Conservation (phyloP, 2,797 vertebrate species). For the Hydrolagus colliei region DNA sequence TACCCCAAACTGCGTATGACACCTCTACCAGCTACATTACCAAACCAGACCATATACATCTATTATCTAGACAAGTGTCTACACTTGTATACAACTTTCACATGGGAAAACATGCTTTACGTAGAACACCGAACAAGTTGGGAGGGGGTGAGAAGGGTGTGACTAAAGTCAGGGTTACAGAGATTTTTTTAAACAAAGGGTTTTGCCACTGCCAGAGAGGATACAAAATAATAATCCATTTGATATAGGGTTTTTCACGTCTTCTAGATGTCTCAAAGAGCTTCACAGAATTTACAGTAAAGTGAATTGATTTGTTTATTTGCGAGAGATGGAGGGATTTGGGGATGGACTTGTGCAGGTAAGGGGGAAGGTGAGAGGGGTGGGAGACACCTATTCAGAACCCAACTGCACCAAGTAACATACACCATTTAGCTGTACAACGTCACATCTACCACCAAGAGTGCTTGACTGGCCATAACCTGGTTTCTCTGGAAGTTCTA, state of each 20-base stretch:
- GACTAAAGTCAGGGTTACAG: slow-evolving; percentile 38
- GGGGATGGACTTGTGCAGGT: not conserved
- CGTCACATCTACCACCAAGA: not conserved
- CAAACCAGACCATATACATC: not conserved
- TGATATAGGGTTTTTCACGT: too few relatives aligned
- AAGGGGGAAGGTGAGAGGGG: too few relatives aligned
- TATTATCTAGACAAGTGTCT: too few relatives aligned
- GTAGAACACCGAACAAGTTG: slow-evolving; percentile 33
- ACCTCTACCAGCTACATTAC: not conserved
- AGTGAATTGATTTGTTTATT: too few relatives aligned
- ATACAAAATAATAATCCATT: too few relatives aligned
- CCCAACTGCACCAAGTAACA: too few relatives aligned
- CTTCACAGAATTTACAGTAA: too few relatives aligned
- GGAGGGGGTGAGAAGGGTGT: slow-evolving; percentile 34
- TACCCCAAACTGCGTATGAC: not conserved
- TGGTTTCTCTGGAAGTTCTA: not conserved
- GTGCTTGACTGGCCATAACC: not conserved
- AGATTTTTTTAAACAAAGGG: slow-evolving; percentile 15
- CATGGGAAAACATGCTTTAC: slow-evolving; percentile 23
- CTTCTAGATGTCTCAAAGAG: too few relatives aligned
- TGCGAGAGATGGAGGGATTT: slow-evolving; percentile 33
- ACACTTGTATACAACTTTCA: too few relatives aligned
- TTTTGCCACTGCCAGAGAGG: too few relatives aligned
- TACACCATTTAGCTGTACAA: not conserved
- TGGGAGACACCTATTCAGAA: too few relatives aligned